phyloP scores from a whole-genome alignment of 2,888 invertebrate genomes.

The Dendrolimus pini region DNA sequence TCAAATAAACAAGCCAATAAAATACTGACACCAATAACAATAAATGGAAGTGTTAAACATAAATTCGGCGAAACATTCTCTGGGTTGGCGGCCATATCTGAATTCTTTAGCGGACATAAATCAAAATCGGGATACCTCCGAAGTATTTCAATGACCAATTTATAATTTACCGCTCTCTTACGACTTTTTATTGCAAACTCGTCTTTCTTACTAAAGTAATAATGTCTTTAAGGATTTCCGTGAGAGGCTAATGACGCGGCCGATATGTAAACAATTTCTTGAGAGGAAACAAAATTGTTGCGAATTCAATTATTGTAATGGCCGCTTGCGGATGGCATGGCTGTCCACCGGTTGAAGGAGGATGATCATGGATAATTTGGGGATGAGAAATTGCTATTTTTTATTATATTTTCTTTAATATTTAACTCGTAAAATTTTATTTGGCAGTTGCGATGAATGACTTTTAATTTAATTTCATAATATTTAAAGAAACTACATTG shows the following conservation, averaged over 20 bases:
- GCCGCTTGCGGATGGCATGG: slow-evolving; percentile 9
- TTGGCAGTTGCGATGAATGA: too few species aligned
- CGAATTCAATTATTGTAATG: slow-evolving; percentile 49
- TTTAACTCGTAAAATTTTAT: too few species aligned
- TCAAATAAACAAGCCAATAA: background rate
- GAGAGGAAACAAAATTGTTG: slow-evolving; percentile 44
- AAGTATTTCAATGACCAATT: background rate
- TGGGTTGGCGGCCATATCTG: slow-evolving; percentile 5
- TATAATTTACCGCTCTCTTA: background rate
- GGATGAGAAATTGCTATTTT: too few species aligned
- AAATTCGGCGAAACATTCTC: background rate
- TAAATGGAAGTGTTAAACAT: background rate
- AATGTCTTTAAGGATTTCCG: background rate
- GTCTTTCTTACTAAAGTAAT: background rate
- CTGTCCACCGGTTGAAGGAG: background rate
- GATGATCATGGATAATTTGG: background rate
- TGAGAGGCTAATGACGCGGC: background rate
- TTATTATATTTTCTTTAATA: too few species aligned
- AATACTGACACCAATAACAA: background rate
- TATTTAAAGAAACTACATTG: too few species aligned
- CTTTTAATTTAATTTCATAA: too few species aligned
- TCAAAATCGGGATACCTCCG: slow-evolving; percentile 29
- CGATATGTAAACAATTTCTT: slow-evolving; percentile 38
- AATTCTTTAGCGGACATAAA: slow-evolving; percentile 18
- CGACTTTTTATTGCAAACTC: background rate